These are phyloP conservation scores for Cerastis rubricosa DNA, from an alignment of 2,888 invertebrate genomes.

Conservation along the genomic window DNA sequence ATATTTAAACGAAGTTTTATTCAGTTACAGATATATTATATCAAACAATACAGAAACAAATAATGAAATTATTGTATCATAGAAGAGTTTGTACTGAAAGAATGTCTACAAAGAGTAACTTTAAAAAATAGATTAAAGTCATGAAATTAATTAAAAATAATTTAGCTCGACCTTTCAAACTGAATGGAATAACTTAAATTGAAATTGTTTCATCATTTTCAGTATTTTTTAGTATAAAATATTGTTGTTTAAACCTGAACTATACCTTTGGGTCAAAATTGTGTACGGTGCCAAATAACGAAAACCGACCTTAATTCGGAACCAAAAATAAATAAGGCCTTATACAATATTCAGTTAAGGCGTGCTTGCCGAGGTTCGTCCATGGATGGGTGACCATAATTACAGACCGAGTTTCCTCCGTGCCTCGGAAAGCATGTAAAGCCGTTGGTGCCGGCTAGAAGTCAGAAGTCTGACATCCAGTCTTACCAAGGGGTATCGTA, in stretches of 20 bases:
- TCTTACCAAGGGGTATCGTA: too few species aligned
- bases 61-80: background rate
- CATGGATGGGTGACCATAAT: too few species aligned
- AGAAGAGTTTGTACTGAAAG: background rate
- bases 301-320: background rate
- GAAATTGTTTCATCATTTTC: background rate
- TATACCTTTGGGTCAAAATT: background rate
- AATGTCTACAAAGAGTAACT: background rate
- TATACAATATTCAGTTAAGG: too few species aligned
- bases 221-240: background rate
- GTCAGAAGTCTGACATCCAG: too few species aligned
- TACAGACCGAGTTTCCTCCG: too few species aligned
- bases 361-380: too few species aligned
- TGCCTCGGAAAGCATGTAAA: too few species aligned
- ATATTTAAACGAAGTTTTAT: conserved; percentile 14
- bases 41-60: conserved; percentile 7
- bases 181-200: background rate
- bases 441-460: too few species aligned
- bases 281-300: too few species aligned
- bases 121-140: background rate
- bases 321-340: too few species aligned
- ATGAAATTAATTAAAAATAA: background rate
- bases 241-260: background rate
- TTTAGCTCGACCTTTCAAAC: background rate
- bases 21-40: background rate